These are phyloP conservation scores for Stegophylla sp. DNA, from an alignment of 2,888 invertebrate genomes.

Conservation along the genomic window DNA sequence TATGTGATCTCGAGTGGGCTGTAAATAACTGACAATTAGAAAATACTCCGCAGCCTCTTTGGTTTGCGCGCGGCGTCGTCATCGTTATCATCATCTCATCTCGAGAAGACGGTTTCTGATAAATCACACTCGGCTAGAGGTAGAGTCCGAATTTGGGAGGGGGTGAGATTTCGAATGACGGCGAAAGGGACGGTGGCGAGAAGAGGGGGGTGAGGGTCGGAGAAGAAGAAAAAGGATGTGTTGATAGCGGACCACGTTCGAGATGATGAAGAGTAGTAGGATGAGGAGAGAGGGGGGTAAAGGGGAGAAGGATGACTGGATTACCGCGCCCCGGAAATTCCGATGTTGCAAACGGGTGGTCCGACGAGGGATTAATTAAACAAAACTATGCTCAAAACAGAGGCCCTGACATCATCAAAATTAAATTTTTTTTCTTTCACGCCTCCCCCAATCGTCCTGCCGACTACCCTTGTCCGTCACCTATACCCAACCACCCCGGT, in stretches of 20 bases:
- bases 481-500: too few species aligned
- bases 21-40: slow-evolving; percentile 37
- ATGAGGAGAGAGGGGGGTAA: too few species aligned
- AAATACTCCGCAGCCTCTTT: background rate
- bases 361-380: slow-evolving; percentile 46
- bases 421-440: slow-evolving; percentile 21
- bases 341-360: background rate
- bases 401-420: slow-evolving; percentile 38
- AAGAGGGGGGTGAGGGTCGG: too few species aligned
- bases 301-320: background rate
- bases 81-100: background rate
- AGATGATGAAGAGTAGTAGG: too few species aligned
- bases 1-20: slow-evolving; percentile 28
- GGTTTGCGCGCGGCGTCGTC: too few species aligned
- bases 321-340: background rate
- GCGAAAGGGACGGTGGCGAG: too few species aligned
- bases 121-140: background rate
- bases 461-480: background rate
- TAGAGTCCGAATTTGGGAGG: too few species aligned
- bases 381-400: slow-evolving; percentile 10
- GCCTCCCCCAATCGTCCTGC: background rate
- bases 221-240: too few species aligned
- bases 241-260: too few species aligned
- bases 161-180: too few species aligned
- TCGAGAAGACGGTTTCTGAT: slow-evolving; percentile 1